A percentile compares a stretch with the other conserved stretches of the same genome.
phyloP scores from a whole-genome alignment of 2,113 vertebrate genomes.

The Psilopsiagon aurifrons region DNA sequence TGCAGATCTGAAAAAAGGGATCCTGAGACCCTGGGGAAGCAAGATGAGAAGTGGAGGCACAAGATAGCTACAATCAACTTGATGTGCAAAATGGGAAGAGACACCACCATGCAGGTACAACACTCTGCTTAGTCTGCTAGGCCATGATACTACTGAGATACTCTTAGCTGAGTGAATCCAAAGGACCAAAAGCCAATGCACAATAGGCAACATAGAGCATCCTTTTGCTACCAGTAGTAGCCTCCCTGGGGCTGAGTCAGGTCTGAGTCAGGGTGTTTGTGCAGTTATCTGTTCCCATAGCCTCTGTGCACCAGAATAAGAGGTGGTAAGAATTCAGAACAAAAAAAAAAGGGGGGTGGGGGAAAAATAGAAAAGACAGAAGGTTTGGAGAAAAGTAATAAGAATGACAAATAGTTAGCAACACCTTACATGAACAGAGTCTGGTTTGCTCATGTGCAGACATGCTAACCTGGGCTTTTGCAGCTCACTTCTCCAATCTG shows the following conservation, averaged over 20 bases:
- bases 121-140: neutral
- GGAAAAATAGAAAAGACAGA: neutral
- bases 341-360: accelerated
- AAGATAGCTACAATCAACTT: neutral
- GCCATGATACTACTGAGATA: neutral
- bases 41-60: neutral
- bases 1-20: neutral
- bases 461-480: neutral
- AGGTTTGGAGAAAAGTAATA: neutral
- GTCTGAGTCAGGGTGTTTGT: too few species aligned
- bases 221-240: neutral
- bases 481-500: neutral
- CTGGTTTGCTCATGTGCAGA: neutral
- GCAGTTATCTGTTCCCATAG: neutral
- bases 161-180: neutral
- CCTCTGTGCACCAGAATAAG: neutral
- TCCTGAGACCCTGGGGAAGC: neutral
- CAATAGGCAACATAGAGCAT: neutral
- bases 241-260: accelerated
- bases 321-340: neutral
- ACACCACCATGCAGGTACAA: accelerated
- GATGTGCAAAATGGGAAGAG: neutral
- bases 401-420: neutral
- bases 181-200: neutral
- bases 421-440: neutral